A percentile compares a stretch with the other conserved stretches of the same genome.
Conservation (phyloP, 2,888 invertebrate genomes). For the Apodemia mormo region DNA sequence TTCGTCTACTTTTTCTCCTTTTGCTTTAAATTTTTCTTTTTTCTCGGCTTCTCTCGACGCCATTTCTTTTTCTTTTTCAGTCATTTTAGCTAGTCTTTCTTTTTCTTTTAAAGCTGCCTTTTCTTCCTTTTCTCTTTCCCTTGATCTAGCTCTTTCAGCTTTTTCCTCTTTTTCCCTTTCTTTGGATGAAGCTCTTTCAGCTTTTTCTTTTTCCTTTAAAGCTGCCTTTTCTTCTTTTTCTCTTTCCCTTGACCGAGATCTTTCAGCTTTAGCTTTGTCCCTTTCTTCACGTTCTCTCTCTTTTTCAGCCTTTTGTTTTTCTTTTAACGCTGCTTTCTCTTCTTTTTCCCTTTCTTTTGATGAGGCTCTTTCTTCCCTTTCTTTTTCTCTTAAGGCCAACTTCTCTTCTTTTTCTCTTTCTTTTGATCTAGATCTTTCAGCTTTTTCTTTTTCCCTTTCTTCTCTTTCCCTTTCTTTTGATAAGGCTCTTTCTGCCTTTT, state of each 20-base stretch:
- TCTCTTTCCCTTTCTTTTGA: slow-evolving; percentile 20
- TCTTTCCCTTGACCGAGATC: not conserved
- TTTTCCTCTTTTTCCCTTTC: slow-evolving; percentile 19
- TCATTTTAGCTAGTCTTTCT: not conserved
- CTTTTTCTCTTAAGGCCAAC: slow-evolving; percentile 18
- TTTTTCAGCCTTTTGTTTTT: slow-evolving; percentile 18
- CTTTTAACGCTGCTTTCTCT: slow-evolving; percentile 2
- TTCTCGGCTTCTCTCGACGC: too few species aligned
- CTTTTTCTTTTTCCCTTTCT: slow-evolving; percentile 14
- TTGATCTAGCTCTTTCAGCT: slow-evolving; percentile 17
- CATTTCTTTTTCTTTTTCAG: not conserved
- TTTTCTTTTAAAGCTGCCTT: slow-evolving; percentile 7
- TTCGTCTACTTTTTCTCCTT: too few species aligned
- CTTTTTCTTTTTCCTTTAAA: not conserved
- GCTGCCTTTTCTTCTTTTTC: not conserved
- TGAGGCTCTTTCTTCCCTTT: slow-evolving; percentile 10
- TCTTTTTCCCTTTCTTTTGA: not conserved
- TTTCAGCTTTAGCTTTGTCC: not conserved
- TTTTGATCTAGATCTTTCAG: slow-evolving; percentile 6
- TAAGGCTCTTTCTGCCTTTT: not conserved
- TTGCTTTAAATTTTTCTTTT: too few species aligned
- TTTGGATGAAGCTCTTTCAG: slow-evolving; percentile 7
- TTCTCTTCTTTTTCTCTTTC: not conserved
- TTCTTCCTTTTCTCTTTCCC: not conserved
- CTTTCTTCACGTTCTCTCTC: not conserved